Evolutionary conservation across 2,113 vertebrate species (phyloP), one percentile per base, ranked within the genome.

Genomic region (Montifringilla adamsi): DNA sequence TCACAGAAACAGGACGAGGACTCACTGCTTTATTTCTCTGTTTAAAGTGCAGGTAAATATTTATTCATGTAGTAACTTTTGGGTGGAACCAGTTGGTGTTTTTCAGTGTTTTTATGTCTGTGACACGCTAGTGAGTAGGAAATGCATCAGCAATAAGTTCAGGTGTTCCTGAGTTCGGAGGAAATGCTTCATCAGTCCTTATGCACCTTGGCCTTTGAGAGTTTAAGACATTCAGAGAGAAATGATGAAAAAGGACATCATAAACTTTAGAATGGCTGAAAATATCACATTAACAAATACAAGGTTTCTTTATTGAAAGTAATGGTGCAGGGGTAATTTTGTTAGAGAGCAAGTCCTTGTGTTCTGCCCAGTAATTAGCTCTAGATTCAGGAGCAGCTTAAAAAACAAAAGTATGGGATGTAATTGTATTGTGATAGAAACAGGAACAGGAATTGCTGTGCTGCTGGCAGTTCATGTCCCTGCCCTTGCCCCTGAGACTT

Each of bases 401-500:
- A 67, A 44, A 62, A 79, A 27, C 22, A 21, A 3, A 86, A n/a
- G 17, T 35, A 14, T 58, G 59, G 41, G 46, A 2, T 14, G 15
- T 53, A 62, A 28, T 19, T 77, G 59, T 49, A 8, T 37, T 74
- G 47, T 63, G 76, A n/a, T 27, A 43, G 4, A 69, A 24, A 27
- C 18, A 56, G 28, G 11, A 39, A 10, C 14, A 47, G 49, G 43
- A 66, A 17, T 46, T 94, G 67, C 28, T 87, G 37, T 53, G 55
- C 52, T 82, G 47, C 59, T 67, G 47, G 18, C 30, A 56, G 9
- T 75, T 26, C 59, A 11, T 46, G 10, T 7, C 12, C 6, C 11
- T 24, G 7, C 55, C 26, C 7, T 21, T 0, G 2, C n/a, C 16
- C 7, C 26, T 0, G 0, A 26, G 24, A n/a, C 15, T 37, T 67